Evolutionary conservation across 1,140 invertebrate species (phyloP), one percentile per base, ranked within the genome.

Genomic region (Sitobion miscanthi): DNA sequence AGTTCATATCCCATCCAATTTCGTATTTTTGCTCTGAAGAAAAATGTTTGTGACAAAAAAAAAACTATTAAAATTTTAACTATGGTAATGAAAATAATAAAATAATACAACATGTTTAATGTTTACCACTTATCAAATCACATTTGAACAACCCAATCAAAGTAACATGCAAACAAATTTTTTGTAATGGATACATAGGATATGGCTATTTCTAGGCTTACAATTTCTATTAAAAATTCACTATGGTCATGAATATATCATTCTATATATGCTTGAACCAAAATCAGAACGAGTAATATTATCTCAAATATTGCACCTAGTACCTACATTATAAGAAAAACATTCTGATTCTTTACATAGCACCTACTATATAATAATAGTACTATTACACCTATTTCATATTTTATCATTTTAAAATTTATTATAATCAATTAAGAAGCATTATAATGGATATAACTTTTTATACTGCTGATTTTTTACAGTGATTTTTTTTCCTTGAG

Each of bases 1-100:
- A 99, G 96, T 95, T 99, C 98, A 95, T 99, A 99, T 97, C 97
- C 98, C 98, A 95, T 93, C 96, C 96, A 97, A 94, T 96, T 96
- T 88, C 99, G 96, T 91, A 99, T 97, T 94, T 97, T 96, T 0
- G 99, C 99, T 94, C 99, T 17, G 99, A 99, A 94, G 99, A 99
- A 95, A 97, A 99, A 91, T 99, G 97, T 94, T 97, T 97, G 35
- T 35, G 0, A 35, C 35, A 62, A 30, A 62, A 35, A 30, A 30
- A 62, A 62, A 62, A 62, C 57, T 62, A 14, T 52, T 30, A 49
- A 49, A 49, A 49, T 35, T 1, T 49, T 49, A 49, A 49, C 17
- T 17, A 49, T 11, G 49, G 49, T 49, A 49, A 49, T 49, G 2
- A 49, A 47, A 49, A 49, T 49, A 49, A 49, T 49, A 49, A 49